phyloP scores from a whole-genome alignment of 2,888 invertebrate species.

The Mylabris sibirica region DNA sequence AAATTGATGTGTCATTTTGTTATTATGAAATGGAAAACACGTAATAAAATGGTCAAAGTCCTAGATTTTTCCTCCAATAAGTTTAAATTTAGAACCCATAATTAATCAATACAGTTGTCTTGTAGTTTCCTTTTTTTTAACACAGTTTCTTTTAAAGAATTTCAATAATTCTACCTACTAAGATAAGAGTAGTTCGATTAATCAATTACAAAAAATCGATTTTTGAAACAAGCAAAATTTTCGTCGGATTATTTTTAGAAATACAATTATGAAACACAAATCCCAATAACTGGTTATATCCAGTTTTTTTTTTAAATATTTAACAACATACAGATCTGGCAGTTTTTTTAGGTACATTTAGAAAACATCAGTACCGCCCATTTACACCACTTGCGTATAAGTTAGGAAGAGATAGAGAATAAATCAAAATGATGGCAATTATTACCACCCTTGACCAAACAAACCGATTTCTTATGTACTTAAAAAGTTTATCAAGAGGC shows the following conservation, averaged over 20 bases:
- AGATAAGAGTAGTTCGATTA: background rate
- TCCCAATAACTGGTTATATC: background rate
- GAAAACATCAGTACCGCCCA: too few relatives aligned
- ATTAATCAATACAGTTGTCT: background rate
- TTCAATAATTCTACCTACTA: too few relatives aligned
- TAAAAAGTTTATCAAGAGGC: too few relatives aligned
- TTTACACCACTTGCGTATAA: too few relatives aligned
- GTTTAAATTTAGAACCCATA: background rate
- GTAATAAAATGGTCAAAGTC: slow-evolving; percentile 1
- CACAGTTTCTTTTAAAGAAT: background rate
- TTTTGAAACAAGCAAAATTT: background rate
- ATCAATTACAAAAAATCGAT: background rate
- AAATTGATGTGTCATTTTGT: slow-evolving; percentile 11
- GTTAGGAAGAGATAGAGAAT: too few relatives aligned
- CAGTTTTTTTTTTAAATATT: background rate
- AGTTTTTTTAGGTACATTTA: too few relatives aligned
- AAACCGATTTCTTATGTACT: too few relatives aligned
- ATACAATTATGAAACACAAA: background rate
- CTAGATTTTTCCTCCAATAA: background rate
- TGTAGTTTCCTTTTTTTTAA: background rate
- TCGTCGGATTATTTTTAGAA: background rate
- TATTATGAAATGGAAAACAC: background rate
- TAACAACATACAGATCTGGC: too few relatives aligned
- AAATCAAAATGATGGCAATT: too few relatives aligned
- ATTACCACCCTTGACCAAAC: too few relatives aligned